Conservation (phyloP, 2,113 vertebrate genomes). For the Phainopepla nitens region DNA sequence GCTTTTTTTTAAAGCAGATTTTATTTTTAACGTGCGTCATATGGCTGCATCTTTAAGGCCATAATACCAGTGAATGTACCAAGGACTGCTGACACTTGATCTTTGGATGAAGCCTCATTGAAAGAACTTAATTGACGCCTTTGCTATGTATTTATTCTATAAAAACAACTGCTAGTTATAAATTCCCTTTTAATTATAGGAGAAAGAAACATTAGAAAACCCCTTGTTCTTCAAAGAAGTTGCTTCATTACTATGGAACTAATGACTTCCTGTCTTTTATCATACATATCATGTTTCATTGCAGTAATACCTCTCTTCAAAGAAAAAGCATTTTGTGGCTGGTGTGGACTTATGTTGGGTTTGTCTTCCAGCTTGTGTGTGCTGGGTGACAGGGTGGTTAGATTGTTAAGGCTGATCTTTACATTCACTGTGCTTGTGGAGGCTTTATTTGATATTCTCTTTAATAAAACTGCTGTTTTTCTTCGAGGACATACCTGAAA, state of each 20-base stretch:
- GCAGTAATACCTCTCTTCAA: background rate
- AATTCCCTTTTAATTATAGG: background rate
- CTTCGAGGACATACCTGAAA: background rate
- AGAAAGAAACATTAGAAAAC: background rate
- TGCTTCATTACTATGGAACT: background rate
- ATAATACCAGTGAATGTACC: background rate
- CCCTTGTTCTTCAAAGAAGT: background rate
- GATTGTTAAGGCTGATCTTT: background rate
- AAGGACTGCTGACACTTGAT: background rate
- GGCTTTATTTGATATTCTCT: background rate
- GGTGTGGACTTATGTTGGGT: background rate
- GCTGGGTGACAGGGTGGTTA: background rate
- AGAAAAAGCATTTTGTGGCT: background rate
- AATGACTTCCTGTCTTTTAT: background rate
- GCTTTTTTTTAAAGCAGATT: background rate
- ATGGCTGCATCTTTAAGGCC: background rate
- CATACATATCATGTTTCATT: background rate
- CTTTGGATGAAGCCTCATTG: background rate
- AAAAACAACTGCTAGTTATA: background rate
- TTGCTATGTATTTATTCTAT: background rate
- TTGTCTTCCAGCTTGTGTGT: fast-evolving
- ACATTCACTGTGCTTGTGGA: background rate
- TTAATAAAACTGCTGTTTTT: background rate
- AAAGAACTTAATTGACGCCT: background rate
- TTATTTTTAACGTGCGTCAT: conserved; percentile 20